Percentiles rank a stretch among this genome's conserved stretches.
Conservation (phyloP, 2,113 vertebrate genomes). For the Eidolon helvum region DNA sequence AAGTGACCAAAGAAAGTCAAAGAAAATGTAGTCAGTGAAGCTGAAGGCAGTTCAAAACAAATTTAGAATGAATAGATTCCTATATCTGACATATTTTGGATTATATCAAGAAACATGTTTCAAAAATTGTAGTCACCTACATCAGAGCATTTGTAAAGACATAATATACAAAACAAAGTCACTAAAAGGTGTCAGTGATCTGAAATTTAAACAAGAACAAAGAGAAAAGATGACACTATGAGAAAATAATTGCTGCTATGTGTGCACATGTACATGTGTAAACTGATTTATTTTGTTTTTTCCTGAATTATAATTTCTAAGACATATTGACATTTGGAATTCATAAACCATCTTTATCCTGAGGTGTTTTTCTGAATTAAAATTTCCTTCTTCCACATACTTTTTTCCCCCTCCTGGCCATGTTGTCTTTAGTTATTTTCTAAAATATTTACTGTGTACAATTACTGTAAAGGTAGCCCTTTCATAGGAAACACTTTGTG, state of each 20-base stretch:
- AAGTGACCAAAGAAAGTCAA: neutral
- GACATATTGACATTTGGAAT: neutral
- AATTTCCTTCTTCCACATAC: neutral
- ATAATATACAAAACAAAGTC: neutral
- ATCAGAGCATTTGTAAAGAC: conserved; percentile 41
- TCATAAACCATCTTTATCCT: neutral
- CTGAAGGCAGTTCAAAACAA: neutral
- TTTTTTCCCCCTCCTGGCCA: neutral
- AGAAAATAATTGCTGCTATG: conserved; percentile 39
- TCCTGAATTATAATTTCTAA: conserved; percentile 33
- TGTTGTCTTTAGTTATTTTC: neutral
- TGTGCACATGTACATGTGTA: neutral
- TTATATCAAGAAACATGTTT: conserved; percentile 30
- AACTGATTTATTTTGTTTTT: neutral
- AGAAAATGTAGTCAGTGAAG: neutral
- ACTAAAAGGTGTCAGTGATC: neutral
- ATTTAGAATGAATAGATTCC: neutral
- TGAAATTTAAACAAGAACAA: conserved; percentile 43
- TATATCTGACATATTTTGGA: neutral
- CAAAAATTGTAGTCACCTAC: neutral
- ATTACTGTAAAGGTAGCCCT: neutral
- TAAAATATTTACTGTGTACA: neutral
- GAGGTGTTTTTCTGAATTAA: neutral
- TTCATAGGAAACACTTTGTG: neutral
- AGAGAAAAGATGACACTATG: conserved; percentile 12